Conservation (phyloP, 1,140 invertebrate species). For the Triops cancriformis region DNA sequence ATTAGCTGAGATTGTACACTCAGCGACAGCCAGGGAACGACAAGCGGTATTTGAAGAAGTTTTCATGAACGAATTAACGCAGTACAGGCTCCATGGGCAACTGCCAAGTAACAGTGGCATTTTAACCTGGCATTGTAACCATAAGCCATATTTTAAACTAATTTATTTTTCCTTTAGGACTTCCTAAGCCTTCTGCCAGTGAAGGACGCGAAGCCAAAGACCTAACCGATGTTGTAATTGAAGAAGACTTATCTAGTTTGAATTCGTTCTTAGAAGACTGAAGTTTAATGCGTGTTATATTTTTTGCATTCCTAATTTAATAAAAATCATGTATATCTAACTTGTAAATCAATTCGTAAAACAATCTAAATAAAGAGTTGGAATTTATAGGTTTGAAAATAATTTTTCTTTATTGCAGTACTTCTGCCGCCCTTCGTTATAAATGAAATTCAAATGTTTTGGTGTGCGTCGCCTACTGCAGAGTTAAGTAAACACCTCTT, state of each 20-base stretch:
- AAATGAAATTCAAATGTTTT: too few relatives aligned
- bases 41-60: conserved; percentile 25
- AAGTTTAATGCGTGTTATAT: conserved; percentile 8
- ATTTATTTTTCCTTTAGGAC: neutral
- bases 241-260: conserved; percentile 24
- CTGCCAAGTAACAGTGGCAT: conserved; percentile 21
- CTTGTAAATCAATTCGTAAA: neutral
- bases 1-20: conserved; percentile 11
- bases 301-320: neutral
- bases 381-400: neutral
- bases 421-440: too few relatives aligned
- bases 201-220: neutral
- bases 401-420: neutral
- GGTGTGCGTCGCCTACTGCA: too few relatives aligned
- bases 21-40: conserved; percentile 19
- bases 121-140: neutral
- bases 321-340: neutral
- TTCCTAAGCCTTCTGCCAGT: neutral
- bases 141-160: too few relatives aligned
- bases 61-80: conserved; percentile 17
- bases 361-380: neutral
- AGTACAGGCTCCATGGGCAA: conserved; percentile 20
- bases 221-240: conserved; percentile 19
- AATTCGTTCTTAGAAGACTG: conserved; percentile 18
- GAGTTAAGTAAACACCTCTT: too few relatives aligned